Percentiles rank a stretch among this genome's conserved stretches.
These are phyloP conservation scores for Parazoanthus atlanticus DNA, from an alignment of 92 coral and sea anemone species.

Conservation along the genomic window DNA sequence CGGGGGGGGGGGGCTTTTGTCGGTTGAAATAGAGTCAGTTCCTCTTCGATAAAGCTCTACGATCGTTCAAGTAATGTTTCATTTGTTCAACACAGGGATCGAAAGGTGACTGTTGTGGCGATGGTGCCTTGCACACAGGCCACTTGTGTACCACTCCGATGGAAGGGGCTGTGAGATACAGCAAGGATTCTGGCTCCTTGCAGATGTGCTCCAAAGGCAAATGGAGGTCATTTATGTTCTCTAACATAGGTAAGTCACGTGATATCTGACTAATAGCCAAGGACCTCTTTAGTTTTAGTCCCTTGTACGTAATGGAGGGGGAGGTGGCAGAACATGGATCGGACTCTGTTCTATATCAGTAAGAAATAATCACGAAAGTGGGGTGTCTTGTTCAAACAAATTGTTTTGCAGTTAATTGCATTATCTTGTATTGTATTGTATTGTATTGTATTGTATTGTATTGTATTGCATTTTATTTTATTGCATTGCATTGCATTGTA, in stretches of 20 bases:
- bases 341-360: too few relatives aligned
- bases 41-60: background rate
- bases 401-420: too few relatives aligned
- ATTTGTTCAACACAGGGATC: constrained; percentile 53
- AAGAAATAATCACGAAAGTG: too few relatives aligned
- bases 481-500: too few relatives aligned
- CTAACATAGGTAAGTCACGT: constrained; percentile 21
- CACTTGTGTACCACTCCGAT: constrained; percentile 52
- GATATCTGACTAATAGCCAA: background rate
- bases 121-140: constrained; percentile 11
- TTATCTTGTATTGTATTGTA: too few relatives aligned
- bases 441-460: too few relatives aligned
- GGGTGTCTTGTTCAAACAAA: too few relatives aligned
- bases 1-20: too few relatives aligned
- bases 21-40: too few relatives aligned
- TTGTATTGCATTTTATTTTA: too few relatives aligned
- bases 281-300: background rate
- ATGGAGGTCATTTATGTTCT: constrained; percentile 65
- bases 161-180: constrained; percentile 74
- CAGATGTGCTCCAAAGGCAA: constrained; percentile 67
- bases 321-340: background rate
- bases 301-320: background rate
- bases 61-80: background rate
- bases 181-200: constrained; percentile 48
- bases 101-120: constrained; percentile 69